phyloP scores from a whole-genome alignment of 2,113 vertebrate species.

The Australoheros scitulus region DNA sequence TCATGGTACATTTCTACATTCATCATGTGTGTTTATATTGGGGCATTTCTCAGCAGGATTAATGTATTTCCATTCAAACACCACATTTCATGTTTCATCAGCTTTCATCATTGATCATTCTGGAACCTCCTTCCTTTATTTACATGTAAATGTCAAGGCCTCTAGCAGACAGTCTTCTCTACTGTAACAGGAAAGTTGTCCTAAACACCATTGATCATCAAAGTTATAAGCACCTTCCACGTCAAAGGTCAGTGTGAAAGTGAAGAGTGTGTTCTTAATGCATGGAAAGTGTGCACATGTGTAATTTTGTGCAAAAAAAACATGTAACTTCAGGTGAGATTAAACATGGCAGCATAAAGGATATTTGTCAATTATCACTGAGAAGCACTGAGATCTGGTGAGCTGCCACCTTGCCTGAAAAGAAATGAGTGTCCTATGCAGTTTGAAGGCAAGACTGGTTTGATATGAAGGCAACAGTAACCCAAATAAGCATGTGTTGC shows the following conservation, averaged over 20 bases:
- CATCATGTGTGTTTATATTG: constrained; percentile 32
- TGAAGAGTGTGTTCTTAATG: not conserved
- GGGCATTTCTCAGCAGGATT: constrained; percentile 29
- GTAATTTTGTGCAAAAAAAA: not conserved
- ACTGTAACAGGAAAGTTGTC: not conserved
- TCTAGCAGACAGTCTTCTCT: constrained; percentile 2
- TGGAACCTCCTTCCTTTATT: constrained; percentile 12
- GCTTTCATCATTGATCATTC: constrained; percentile 18
- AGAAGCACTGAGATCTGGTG: rapidly evolving
- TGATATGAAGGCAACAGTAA: too few relatives aligned
- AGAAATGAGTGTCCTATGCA: not conserved
- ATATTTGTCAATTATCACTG: not conserved
- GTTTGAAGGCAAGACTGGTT: not conserved
- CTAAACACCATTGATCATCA: not conserved
- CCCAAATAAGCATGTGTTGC: too few relatives aligned
- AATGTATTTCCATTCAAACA: constrained; percentile 58
- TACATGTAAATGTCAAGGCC: constrained; percentile 11
- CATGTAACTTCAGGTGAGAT: not conserved
- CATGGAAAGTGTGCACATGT: not conserved
- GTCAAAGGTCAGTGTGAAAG: constrained; percentile 2
- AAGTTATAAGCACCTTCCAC: not conserved
- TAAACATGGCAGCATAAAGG: not conserved
- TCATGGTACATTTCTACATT: constrained; percentile 22
- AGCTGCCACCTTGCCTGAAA: not conserved
- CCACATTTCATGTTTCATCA: constrained; percentile 20